These are phyloP conservation scores for Rhagoletis pomonella DNA, from an alignment of 1,140 invertebrate species.

Conservation along the genomic window DNA sequence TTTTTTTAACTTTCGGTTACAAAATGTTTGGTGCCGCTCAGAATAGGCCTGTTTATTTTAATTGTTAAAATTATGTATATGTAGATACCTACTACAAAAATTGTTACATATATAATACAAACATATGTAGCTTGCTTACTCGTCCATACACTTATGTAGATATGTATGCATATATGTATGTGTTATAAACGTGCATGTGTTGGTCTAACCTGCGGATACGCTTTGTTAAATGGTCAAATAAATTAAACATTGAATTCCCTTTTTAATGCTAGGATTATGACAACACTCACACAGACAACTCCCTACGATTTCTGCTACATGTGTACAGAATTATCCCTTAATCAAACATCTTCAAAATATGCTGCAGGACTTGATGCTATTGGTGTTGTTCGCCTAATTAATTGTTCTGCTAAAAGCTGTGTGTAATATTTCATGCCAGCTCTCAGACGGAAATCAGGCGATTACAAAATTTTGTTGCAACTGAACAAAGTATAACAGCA, in stretches of 20 bases:
- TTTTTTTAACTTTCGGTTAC: too few species aligned
- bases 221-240: constrained; percentile 20
- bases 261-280: constrained; percentile 10
- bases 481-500: background rate
- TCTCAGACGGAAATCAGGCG: background rate
- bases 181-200: background rate
- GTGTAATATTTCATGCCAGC: constrained; percentile 38
- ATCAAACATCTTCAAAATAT: constrained; percentile 48
- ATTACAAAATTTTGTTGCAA: constrained; percentile 17
- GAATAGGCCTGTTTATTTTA: too few species aligned
- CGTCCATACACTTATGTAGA: too few species aligned
- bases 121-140: too few species aligned
- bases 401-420: constrained; percentile 33
- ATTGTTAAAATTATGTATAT: too few species aligned
- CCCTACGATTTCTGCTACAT: too few species aligned
- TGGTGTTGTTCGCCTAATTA: constrained; percentile 35
- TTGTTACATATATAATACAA: too few species aligned
- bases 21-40: too few species aligned
- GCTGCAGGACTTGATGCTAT: background rate
- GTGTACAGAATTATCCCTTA: constrained; percentile 5
- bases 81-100: too few species aligned
- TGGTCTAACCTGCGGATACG: background rate
- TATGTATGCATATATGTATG: too few species aligned
- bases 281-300: background rate
- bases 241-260: background rate